These are phyloP conservation scores for Ennomos fuscantarius DNA, from an alignment of 2,888 invertebrate genomes.

Conservation along the genomic window DNA sequence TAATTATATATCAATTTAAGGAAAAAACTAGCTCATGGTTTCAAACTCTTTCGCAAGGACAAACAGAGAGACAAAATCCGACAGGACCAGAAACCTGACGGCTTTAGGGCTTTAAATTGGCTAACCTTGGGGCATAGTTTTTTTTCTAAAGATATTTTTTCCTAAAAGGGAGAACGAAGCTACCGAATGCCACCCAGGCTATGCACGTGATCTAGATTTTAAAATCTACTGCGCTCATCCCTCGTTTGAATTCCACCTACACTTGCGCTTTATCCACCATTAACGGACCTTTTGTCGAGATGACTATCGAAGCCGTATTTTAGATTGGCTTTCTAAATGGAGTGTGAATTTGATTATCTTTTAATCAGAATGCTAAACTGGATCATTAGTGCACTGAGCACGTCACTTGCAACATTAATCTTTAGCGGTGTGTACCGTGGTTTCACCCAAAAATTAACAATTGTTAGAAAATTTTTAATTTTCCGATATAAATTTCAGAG, in stretches of 20 bases:
- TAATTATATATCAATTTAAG: too few species aligned
- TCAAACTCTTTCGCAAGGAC: too few species aligned
- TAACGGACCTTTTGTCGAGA: conserved; percentile 26
- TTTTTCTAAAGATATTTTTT: neutral
- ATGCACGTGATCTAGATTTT: conserved; percentile 31
- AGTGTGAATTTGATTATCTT: conserved; percentile 1
- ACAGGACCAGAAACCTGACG: conserved; percentile 20
- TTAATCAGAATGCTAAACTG: too few species aligned
- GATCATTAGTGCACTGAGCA: too few species aligned
- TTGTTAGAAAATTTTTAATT: too few species aligned
- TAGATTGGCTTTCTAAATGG: conserved; percentile 12
- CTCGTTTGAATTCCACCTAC: conserved; percentile 29
- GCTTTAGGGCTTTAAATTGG: conserved; percentile 18
- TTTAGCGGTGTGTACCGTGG: too few species aligned
- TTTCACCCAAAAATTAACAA: too few species aligned
- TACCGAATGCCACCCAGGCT: conserved; percentile 6
- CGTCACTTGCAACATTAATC: too few species aligned
- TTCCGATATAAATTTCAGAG: too few species aligned
- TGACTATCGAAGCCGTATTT: conserved; percentile 20
- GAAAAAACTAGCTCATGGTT: too few species aligned
- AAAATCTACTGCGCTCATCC: conserved; percentile 22
- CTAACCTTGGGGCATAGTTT: conserved; percentile 12
- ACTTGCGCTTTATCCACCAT: conserved; percentile 27
- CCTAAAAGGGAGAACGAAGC: too few species aligned
- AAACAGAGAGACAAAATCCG: too few species aligned